Evolutionary conservation across 1,140 invertebrate genomes (phyloP).

Genomic region (Cyclina sinensis): DNA sequence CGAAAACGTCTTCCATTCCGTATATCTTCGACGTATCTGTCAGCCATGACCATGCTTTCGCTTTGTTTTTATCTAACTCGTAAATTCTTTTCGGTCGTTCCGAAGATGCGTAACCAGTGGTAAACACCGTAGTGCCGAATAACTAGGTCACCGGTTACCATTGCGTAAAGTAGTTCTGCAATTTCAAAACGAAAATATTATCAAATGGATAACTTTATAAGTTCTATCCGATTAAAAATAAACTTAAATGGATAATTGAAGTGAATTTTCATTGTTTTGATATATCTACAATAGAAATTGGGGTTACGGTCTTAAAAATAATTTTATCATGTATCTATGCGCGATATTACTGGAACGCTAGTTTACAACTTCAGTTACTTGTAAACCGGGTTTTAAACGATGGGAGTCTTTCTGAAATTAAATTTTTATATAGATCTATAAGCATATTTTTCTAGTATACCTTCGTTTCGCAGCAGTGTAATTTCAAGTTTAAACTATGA

Average conservation of each 20-base stretch:
- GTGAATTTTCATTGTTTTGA: no score
- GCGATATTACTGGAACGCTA: not conserved
- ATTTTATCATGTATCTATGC: conserved; percentile 11
- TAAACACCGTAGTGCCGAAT: conserved; percentile 45
- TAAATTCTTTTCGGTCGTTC: not conserved
- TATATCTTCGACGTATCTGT: conserved; percentile 93
- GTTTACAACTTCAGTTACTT: conserved; percentile 16
- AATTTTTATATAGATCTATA: no score
- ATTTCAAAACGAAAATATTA: not conserved
- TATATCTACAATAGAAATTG: no score
- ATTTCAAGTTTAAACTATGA: no score
- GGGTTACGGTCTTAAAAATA: no score
- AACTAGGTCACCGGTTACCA: not conserved
- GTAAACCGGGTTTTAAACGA: conserved; percentile 23
- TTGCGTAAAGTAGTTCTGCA: not conserved
- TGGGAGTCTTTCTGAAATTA: no score
- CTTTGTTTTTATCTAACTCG: not conserved
- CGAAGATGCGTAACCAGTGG: conserved; percentile 51
- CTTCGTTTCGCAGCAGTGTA: no score
- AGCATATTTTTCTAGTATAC: no score
- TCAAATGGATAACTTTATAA: no score
- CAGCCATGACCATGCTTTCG: conserved; percentile 92
- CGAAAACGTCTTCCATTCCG: conserved; percentile 94
- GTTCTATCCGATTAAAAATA: no score
- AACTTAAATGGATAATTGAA: no score